phyloP scores from a whole-genome alignment of 2,888 invertebrate species.

The Caenorhabditis sinica region DNA sequence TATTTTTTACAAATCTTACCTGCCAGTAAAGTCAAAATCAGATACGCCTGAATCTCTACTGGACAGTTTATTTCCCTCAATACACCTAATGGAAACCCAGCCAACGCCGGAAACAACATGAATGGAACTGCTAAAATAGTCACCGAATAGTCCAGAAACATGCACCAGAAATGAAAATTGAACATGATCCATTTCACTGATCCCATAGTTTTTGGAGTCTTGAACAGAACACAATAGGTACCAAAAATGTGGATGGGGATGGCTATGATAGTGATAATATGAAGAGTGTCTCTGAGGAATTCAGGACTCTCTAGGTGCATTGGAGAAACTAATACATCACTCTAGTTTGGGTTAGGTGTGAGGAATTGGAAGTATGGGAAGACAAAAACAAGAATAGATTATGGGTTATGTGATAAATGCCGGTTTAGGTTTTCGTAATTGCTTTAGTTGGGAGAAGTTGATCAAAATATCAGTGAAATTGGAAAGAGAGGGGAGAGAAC shows the following conservation, averaged over 20 bases:
- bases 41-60: neutral
- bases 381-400: neutral
- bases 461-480: neutral
- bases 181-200: slow-evolving; percentile 37
- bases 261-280: slow-evolving; percentile 10
- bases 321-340: slow-evolving; percentile 5
- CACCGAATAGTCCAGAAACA: slow-evolving; percentile 2
- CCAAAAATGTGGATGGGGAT: slow-evolving; percentile 31
- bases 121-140: slow-evolving; percentile 15
- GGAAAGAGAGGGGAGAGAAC: too few relatives aligned
- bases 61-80: neutral
- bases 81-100: slow-evolving; percentile 5
- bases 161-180: slow-evolving; percentile 37
- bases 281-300: slow-evolving; percentile 2
- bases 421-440: neutral
- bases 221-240: slow-evolving; percentile 31
- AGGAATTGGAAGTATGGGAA: neutral
- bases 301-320: slow-evolving; percentile 84
- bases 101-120: slow-evolving; percentile 13
- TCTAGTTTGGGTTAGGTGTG: neutral
- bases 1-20: neutral
- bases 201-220: slow-evolving; percentile 39
- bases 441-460: neutral
- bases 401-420: neutral
- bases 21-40: neutral